phyloP scores from a whole-genome alignment of 2,797 vertebrate species.

The Myripristis jacobus region DNA sequence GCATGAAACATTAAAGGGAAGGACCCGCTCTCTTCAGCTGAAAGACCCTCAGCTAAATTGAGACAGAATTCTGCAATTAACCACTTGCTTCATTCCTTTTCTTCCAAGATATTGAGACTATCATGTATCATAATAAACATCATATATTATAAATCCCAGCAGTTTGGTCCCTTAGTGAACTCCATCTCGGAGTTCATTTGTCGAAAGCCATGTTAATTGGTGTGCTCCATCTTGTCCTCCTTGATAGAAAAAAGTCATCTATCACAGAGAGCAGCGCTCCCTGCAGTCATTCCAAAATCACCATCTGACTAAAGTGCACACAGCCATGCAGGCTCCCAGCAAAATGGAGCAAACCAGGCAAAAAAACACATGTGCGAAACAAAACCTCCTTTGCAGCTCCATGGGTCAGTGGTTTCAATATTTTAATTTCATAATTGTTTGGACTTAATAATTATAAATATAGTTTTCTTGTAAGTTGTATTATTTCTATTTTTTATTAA shows the following conservation, averaged over 20 bases:
- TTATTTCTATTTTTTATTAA: too few relatives aligned
- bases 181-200: conserved; percentile 64
- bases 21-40: conserved; percentile 16
- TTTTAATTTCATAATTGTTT: too few relatives aligned
- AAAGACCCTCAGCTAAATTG: background rate
- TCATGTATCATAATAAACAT: conserved; percentile 62
- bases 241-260: conserved; percentile 57
- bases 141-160: conserved; percentile 56
- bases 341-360: background rate
- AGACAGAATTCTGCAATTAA: conserved; percentile 36
- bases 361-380: background rate
- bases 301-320: conserved; percentile 37
- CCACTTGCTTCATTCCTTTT: conserved; percentile 22
- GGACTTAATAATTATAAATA: too few relatives aligned
- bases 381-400: background rate
- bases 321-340: conserved; percentile 16
- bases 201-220: conserved; percentile 70
- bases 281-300: conserved; percentile 8
- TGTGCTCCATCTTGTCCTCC: conserved; percentile 69
- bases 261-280: conserved; percentile 39
- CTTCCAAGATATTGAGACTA: conserved; percentile 8
- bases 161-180: conserved; percentile 50
- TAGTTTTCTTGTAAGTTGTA: too few relatives aligned
- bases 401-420: too few relatives aligned
- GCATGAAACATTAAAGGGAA: conserved; percentile 40